phyloP scores from a whole-genome alignment of 2,797 vertebrate genomes.

The Acanthopagrus latus region DNA sequence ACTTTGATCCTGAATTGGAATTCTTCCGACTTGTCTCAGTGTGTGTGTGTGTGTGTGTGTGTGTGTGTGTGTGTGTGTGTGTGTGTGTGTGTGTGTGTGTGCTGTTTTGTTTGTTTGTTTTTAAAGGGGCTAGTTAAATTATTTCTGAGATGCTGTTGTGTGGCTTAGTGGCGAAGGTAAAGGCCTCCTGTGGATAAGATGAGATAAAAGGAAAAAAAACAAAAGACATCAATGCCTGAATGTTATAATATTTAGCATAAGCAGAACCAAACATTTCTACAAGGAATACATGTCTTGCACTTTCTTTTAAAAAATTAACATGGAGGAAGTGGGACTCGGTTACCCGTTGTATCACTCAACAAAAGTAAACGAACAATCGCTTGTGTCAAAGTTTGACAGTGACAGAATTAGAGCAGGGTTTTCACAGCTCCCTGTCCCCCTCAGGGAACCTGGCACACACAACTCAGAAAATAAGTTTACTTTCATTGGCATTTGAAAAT shows the following conservation, averaged over 20 bases:
- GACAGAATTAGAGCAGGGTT: conserved; percentile 88
- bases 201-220: conserved; percentile 78
- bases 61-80: too few relatives aligned
- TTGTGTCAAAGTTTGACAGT: conserved; percentile 86
- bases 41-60: background rate
- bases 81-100: too few relatives aligned
- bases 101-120: too few relatives aligned
- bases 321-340: conserved; percentile 73
- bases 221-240: conserved; percentile 79
- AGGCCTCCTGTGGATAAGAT: conserved; percentile 78
- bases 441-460: conserved; percentile 75
- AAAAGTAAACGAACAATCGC: conserved; percentile 81
- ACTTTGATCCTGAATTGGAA: conserved; percentile 78
- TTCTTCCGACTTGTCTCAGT: conserved; percentile 70
- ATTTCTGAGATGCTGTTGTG: conserved; percentile 74
- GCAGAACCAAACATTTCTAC: conserved; percentile 79
- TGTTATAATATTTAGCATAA: conserved; percentile 84
- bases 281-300: conserved; percentile 79
- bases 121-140: conserved; percentile 75
- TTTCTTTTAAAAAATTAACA: conserved; percentile 80
- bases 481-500: conserved; percentile 83
- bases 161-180: conserved; percentile 77
- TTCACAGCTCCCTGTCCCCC: conserved; percentile 74
- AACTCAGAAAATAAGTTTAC: conserved; percentile 82
- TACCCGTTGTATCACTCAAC: conserved; percentile 77